Conservation (phyloP, 2,888 invertebrate species). For the Monochamus alternatus region DNA sequence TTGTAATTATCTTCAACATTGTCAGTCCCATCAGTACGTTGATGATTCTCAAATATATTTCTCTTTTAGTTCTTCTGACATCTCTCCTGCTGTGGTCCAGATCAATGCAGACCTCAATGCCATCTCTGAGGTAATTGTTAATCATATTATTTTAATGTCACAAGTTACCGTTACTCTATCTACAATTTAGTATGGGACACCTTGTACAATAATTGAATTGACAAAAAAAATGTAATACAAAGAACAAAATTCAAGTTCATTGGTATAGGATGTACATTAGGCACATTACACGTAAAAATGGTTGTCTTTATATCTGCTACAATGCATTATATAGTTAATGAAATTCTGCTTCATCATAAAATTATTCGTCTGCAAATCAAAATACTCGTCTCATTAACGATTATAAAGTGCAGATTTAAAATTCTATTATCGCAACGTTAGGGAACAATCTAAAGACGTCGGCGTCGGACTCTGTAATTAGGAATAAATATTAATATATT, state of each 20-base stretch:
- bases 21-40: too few species aligned
- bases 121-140: too few species aligned
- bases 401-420: constrained; percentile 24
- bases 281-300: neutral
- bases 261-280: neutral
- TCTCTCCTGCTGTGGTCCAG: too few species aligned
- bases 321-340: neutral
- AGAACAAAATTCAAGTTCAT: neutral
- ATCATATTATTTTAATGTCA: too few species aligned
- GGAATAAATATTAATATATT: constrained; percentile 28
- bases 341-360: constrained; percentile 5
- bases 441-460: constrained; percentile 27
- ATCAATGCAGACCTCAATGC: too few species aligned
- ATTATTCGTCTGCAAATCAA: constrained; percentile 18
- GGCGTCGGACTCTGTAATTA: constrained; percentile 15
- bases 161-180: too few species aligned
- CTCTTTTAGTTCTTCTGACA: too few species aligned
- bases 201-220: too few species aligned
- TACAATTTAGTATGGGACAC: too few species aligned
- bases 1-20: too few species aligned
- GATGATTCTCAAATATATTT: too few species aligned
- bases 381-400: constrained; percentile 24
- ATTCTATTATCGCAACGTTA: constrained; percentile 19
- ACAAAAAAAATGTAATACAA: too few species aligned
- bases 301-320: constrained; percentile 2